These are phyloP conservation scores for Venustoraphidia nigricollis DNA, from an alignment of 2,888 invertebrate species.

Conservation along the genomic window DNA sequence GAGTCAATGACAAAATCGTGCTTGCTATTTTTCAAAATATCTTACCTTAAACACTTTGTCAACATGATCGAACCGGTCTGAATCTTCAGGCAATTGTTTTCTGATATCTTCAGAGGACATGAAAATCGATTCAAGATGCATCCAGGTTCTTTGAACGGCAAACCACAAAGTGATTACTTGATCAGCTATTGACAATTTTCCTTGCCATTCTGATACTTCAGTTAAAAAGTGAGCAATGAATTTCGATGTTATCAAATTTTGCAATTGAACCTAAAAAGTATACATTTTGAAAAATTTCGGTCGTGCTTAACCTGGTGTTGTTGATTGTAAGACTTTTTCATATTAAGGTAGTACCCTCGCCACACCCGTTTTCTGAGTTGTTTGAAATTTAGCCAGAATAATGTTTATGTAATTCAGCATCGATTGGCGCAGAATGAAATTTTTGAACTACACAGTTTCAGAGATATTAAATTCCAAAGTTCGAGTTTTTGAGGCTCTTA, in stretches of 20 bases:
- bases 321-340: not conserved
- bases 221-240: conserved; percentile 91
- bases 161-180: conserved; percentile 87
- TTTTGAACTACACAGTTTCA: too few species aligned
- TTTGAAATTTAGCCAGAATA: too few species aligned
- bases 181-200: conserved; percentile 81
- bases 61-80: conserved; percentile 79
- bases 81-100: conserved; percentile 85
- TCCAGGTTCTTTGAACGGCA: conserved; percentile 95
- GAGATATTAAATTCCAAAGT: too few species aligned
- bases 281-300: not conserved
- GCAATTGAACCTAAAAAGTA: conserved; percentile 61
- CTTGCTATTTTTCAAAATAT: not conserved
- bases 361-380: too few species aligned
- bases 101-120: conserved; percentile 96
- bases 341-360: too few species aligned
- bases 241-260: conserved; percentile 92
- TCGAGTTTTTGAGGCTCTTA: too few species aligned
- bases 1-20: not conserved
- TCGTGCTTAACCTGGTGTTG: too few species aligned
- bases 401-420: too few species aligned
- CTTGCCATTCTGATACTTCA: conserved; percentile 91
- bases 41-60: conserved; percentile 76
- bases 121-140: conserved; percentile 92
- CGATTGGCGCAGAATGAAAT: too few species aligned